Conservation (phyloP, 2,888 invertebrate species). For the Steinernema scapterisci region DNA sequence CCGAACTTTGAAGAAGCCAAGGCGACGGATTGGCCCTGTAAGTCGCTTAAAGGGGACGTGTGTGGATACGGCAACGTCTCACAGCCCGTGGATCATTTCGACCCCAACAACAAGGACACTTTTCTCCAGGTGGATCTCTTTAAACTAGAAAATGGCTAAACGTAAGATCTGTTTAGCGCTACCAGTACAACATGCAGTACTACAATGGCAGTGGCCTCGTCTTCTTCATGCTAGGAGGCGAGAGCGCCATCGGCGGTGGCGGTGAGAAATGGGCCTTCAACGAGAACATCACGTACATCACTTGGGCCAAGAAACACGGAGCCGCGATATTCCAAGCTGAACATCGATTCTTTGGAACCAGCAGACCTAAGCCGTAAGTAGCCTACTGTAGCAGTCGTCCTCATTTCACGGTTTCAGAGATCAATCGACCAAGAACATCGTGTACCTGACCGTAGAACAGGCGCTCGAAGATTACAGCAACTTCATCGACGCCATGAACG, state of each 20-base stretch:
- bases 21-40: neutral
- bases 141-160: neutral
- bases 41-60: neutral
- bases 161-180: conserved; percentile 41
- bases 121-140: neutral
- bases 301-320: conserved; percentile 47
- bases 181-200: conserved; percentile 47
- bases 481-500: conserved; percentile 32
- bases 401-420: conserved; percentile 57
- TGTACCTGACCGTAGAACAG: conserved; percentile 33
- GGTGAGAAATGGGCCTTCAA: conserved; percentile 21
- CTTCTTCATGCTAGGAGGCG: conserved; percentile 53
- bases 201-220: conserved; percentile 45
- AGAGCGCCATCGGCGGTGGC: conserved; percentile 18
- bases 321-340: conserved; percentile 54
- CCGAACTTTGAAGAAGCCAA: neutral
- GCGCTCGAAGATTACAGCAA: conserved; percentile 33
- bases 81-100: neutral
- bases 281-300: neutral
- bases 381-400: neutral
- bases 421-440: conserved; percentile 26
- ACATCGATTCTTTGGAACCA: conserved; percentile 53
- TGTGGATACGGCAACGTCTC: neutral
- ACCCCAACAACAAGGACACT: neutral
- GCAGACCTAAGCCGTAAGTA: conserved; percentile 46